Evolutionary conservation across 2,797 vertebrate genomes (phyloP).

Genomic region (Scarus forsteni): DNA sequence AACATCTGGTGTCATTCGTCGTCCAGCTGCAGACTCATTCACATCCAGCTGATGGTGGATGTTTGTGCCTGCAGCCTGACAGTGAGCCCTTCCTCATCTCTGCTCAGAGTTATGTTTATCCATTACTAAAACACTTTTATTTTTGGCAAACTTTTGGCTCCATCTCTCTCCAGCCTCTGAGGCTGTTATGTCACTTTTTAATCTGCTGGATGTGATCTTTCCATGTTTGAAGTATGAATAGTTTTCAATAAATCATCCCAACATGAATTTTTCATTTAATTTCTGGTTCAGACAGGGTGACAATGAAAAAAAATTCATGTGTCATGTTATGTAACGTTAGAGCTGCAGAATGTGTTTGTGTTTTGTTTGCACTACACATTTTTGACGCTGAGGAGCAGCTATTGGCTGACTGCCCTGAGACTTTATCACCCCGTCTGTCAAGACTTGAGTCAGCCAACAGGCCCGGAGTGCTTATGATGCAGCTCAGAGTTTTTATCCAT

Average conservation of each 20-base stretch:
- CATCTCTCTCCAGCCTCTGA: background rate
- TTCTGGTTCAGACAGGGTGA: background rate
- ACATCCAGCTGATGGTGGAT: slow-evolving; percentile 13
- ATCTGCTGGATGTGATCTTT: background rate
- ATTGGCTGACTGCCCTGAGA: background rate
- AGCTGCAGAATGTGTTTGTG: background rate
- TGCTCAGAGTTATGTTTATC: slow-evolving; percentile 3
- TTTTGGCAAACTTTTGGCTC: background rate
- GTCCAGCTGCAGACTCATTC: slow-evolving; percentile 48
- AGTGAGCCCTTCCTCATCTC: slow-evolving; percentile 7
- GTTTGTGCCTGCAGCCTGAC: slow-evolving; percentile 11
- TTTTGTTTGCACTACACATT: background rate
- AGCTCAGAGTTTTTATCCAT: background rate
- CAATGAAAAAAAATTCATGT: background rate
- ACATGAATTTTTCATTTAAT: background rate
- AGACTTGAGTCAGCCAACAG: slow-evolving; percentile 4
- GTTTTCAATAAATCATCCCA: background rate
- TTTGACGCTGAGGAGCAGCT: background rate
- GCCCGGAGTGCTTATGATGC: background rate
- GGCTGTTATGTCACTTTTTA: slow-evolving; percentile 2
- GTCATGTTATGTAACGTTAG: background rate
- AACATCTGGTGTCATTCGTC: slow-evolving; percentile 58
- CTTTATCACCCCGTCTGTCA: slow-evolving; percentile 10
- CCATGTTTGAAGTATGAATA: background rate
- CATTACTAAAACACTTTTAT: slow-evolving; percentile 2